Evolutionary conservation across 2,797 vertebrate genomes (phyloP).

Genomic region (Xiphorhynchus erythropygius): DNA sequence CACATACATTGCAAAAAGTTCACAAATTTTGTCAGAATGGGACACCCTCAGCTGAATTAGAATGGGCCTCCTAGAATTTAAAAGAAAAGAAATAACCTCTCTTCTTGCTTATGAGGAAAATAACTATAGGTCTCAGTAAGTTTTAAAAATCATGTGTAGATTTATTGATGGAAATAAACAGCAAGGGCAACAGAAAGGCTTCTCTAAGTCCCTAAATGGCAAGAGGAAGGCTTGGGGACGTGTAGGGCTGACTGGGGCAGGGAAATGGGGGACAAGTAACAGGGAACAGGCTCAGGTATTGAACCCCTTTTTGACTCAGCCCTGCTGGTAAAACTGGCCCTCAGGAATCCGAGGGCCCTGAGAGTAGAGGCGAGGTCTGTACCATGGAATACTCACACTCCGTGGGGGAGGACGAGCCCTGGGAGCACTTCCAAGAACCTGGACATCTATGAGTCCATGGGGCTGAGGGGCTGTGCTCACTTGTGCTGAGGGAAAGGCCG

Average conservation of each 20-base stretch:
- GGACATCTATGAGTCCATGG: accelerated
- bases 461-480: not conserved
- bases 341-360: not conserved
- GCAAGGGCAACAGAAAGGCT: not conserved
- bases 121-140: not conserved
- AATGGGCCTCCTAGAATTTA: not conserved
- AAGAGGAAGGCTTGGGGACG: not conserved
- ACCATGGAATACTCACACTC: not conserved
- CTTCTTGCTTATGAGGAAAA: not conserved
- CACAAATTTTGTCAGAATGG: not conserved
- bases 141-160: not conserved
- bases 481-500: not conserved
- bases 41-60: not conserved
- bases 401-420: not conserved
- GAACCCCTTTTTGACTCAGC: not conserved
- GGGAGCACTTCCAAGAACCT: not conserved
- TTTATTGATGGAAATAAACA: not conserved
- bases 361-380: not conserved
- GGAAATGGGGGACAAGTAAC: not conserved
- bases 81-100: not conserved
- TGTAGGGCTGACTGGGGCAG: not conserved
- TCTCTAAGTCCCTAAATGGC: not conserved
- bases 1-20: not conserved
- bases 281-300: not conserved
- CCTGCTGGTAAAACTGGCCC: not conserved